Conservation (phyloP, 2,797 vertebrate genomes). For the Kryptolebias ocellatus region DNA sequence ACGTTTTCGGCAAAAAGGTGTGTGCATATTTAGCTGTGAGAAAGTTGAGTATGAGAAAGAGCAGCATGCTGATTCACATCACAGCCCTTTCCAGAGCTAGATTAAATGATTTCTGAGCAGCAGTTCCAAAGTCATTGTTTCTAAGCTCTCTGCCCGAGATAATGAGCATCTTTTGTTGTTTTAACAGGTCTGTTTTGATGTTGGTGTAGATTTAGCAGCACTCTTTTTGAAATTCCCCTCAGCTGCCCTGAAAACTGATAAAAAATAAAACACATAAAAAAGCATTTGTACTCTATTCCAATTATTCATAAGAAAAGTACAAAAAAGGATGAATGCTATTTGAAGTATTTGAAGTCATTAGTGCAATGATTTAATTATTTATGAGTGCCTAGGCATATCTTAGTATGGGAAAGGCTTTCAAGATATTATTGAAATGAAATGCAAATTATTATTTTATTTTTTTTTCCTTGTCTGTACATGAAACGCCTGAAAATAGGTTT, state of each 20-base stretch:
- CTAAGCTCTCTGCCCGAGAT: conserved; percentile 22
- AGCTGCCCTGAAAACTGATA: conserved; percentile 21
- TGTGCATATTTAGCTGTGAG: no score
- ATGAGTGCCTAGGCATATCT: conserved; percentile 65
- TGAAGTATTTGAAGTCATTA: conserved; percentile 77
- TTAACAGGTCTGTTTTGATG: conserved; percentile 50
- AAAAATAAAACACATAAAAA: conserved; percentile 19
- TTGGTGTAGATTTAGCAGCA: conserved; percentile 28
- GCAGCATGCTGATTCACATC: not conserved
- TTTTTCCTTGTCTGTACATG: conserved; percentile 43
- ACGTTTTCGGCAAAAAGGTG: no score
- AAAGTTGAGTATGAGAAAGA: not conserved
- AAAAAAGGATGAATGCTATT: conserved; percentile 68
- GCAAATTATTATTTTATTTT: conserved; percentile 45
- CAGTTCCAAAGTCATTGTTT: conserved; percentile 34
- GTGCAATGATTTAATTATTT: conserved; percentile 77
- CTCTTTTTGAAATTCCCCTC: conserved; percentile 30
- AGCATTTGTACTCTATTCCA: conserved; percentile 49
- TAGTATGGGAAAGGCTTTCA: conserved; percentile 64
- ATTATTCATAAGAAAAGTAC: conserved; percentile 58
- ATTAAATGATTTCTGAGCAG: conserved; percentile 46
- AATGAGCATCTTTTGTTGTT: conserved; percentile 36
- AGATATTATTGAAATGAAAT: conserved; percentile 73
- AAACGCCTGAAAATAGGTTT: conserved; percentile 60
- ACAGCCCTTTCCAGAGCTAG: conserved; percentile 29